Base-by-base conservation (phyloP, 2,113 vertebrate species). In the Arizona elegans region DNA sequence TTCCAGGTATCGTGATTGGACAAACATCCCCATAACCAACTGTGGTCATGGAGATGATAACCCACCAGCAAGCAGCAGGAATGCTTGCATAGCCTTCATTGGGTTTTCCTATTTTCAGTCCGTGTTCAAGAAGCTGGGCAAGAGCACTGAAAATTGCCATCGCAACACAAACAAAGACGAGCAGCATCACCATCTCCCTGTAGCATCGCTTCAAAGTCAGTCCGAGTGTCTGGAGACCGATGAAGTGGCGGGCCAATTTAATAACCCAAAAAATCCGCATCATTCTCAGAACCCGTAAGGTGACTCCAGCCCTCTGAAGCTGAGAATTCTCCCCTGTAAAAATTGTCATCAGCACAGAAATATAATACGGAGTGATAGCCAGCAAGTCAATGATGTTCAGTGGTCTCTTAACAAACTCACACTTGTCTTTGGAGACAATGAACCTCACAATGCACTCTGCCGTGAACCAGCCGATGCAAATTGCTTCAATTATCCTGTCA, bases 241-340 rank as follows among this genome's bases (percentile, higher is more conserved):
- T 98, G 97, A 99, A 99, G 97, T 99, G 99, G 94, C 99, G 98
- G 85, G 99, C 99, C 93, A 99, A 98, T 97, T 99, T 99, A 97
- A 99, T 99, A 93, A 99, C 98, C 99, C 99, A 99, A 97, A 99
- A 99, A 97, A 99, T 99, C 95, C 99, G 97, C 99, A 99, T 99
- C 99, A 99, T 99, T 95, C 99, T 98, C 96, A 99, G 98, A 92
- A 99, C 99, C 53, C 99, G 98, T 96, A 99, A 97, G 65, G 99
- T 98, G 97, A 99, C 98, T 75, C 99, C 99, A n/a, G 98, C 99
- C 86, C 99, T 98, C 96, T 99, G 99, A 81, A 99, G 98, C 95
- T 99, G 99, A 0, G 98, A 99, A 97, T 99, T 98, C 96, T 99
- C 99, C 52, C 98, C 99, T 0, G 99, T 99, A 94, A 99, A 97